Evolutionary conservation across 2,113 vertebrate species (phyloP).

Genomic region (Mormoops blainvillei): DNA sequence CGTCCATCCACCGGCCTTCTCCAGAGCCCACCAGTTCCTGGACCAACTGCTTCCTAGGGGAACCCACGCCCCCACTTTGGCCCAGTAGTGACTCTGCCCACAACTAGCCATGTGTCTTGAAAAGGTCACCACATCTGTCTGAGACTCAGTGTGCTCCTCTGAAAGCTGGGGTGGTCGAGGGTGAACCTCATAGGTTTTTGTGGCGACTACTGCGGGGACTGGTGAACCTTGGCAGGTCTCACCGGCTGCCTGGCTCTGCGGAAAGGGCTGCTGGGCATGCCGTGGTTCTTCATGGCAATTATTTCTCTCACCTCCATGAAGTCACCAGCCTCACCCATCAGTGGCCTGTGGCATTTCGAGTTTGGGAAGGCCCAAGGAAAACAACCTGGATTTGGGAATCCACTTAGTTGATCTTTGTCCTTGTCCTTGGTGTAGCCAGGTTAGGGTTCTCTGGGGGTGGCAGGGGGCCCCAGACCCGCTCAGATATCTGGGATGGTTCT

Average conservation of each 20-base stretch:
- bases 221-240: too few relatives aligned
- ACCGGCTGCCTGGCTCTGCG: neutral
- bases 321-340: neutral
- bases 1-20: constrained; percentile 91
- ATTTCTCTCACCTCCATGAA: neutral
- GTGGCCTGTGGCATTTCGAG: neutral
- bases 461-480: neutral
- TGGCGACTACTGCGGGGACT: too few relatives aligned
- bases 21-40: constrained; percentile 73
- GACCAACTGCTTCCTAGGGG: too few relatives aligned
- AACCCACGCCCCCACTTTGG: too few relatives aligned
- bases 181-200: too few relatives aligned
- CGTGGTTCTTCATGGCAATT: too few relatives aligned
- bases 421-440: too few relatives aligned
- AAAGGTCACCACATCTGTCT: neutral
- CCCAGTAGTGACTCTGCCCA: constrained; percentile 74
- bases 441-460: neutral
- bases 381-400: neutral
- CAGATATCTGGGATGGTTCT: neutral
- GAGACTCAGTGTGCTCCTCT: neutral
- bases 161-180: neutral
- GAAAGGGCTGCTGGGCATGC: neutral
- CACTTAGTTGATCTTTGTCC: neutral
- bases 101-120: too few relatives aligned
- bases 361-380: neutral